A percentile compares a stretch with the other conserved stretches of the same genome.
These are phyloP conservation scores for Cataglyphis livida DNA, from an alignment of 2,888 invertebrate species.

Conservation along the genomic window DNA sequence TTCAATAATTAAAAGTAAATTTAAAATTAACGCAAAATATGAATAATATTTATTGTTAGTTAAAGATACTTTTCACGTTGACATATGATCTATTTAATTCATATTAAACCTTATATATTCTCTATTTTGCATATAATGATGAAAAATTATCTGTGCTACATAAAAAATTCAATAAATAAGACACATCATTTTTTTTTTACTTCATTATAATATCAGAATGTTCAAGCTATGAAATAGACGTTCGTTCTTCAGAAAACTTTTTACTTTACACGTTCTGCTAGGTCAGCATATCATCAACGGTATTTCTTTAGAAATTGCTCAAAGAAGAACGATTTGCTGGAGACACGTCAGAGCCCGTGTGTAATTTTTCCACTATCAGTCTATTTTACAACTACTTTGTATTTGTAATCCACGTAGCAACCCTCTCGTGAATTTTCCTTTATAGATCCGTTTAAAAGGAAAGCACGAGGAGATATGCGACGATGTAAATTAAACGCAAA, in stretches of 20 bases:
- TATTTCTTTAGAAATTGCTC: conserved; percentile 9
- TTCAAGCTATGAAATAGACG: background rate
- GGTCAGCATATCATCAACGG: background rate
- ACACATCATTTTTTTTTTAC: background rate
- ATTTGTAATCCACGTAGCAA: conserved; percentile 19
- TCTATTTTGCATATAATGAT: background rate
- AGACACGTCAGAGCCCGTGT: conserved; percentile 14
- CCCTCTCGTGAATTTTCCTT: conserved; percentile 25
- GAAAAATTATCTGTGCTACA: background rate
- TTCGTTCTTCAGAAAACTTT: conserved; percentile 17
- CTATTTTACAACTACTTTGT: conserved; percentile 45
- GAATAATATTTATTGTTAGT: background rate
- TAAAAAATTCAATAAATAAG: conserved; percentile 3
- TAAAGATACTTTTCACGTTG: background rate
- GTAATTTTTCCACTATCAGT: conserved; percentile 45
- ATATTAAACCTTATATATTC: background rate
- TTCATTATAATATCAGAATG: background rate
- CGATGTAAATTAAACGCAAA: conserved; percentile 21
- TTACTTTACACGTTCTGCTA: conserved; percentile 6
- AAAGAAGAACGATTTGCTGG: conserved; percentile 32
- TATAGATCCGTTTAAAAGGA: conserved; percentile 30
- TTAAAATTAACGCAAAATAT: conserved; percentile 7
- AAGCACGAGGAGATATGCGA: conserved; percentile 8
- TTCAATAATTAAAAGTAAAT: background rate
- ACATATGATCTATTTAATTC: background rate